Percentiles rank a stretch among this genome's conserved stretches.
These are phyloP conservation scores for Hypothenemus hampei DNA, from an alignment of 1,140 invertebrate genomes.

Conservation along the genomic window DNA sequence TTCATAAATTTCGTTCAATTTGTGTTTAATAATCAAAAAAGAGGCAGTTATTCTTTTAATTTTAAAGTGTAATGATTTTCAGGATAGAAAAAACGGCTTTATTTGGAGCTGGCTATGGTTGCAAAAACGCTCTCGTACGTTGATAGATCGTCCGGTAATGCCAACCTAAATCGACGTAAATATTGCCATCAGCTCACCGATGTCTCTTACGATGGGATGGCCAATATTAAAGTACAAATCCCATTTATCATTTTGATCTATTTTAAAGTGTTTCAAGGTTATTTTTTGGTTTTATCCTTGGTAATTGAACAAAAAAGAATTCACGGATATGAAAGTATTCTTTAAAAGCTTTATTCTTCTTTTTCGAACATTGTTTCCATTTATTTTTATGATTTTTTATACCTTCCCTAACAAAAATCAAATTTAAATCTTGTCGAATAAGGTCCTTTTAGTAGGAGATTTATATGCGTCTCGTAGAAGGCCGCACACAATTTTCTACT, in stretches of 20 bases:
- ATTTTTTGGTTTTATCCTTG: not conserved
- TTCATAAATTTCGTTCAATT: too few species aligned
- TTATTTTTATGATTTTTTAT: constrained; percentile 14
- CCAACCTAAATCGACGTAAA: constrained; percentile 31
- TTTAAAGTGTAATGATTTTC: too few species aligned
- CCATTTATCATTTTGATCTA: constrained; percentile 29
- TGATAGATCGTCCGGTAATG: constrained; percentile 31
- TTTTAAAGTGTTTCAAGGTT: constrained; percentile 18
- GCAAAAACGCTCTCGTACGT: constrained; percentile 22
- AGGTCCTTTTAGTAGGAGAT: constrained; percentile 25
- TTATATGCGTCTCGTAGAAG: constrained; percentile 25
- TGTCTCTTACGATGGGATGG: constrained; percentile 26
- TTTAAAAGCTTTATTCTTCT: too few species aligned
- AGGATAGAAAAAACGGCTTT: not conserved
- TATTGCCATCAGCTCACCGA: constrained; percentile 30
- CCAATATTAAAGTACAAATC: constrained; percentile 24
- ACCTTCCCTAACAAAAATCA: constrained; percentile 14
- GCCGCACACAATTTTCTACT: constrained; percentile 23
- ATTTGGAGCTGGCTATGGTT: not conserved
- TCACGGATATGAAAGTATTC: too few species aligned
- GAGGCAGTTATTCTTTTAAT: too few species aligned
- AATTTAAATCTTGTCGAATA: constrained; percentile 27
- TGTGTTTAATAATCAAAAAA: too few species aligned
- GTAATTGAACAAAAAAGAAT: too few species aligned
- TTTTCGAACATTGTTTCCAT: constrained; percentile 2